Evolutionary conservation across 2,113 vertebrate species (phyloP).

Genomic region (Oncorhynchus tshawytscha): DNA sequence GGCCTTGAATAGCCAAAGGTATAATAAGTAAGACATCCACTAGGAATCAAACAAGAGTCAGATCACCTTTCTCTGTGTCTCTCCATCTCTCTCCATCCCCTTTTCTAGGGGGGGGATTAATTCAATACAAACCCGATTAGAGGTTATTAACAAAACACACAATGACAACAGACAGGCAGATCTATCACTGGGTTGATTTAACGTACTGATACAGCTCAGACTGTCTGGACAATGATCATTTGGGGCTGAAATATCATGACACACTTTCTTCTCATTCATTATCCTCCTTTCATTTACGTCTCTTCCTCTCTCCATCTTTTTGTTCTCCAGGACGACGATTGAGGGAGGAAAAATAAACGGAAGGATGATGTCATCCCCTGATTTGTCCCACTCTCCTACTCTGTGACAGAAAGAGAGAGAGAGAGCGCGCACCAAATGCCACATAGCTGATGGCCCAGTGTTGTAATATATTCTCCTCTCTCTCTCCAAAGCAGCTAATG

Average conservation of each 20-base stretch:
- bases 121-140: neutral
- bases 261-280: neutral
- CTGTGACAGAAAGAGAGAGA: neutral
- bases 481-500: neutral
- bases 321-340: neutral
- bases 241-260: neutral
- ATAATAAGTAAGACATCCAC: conserved; percentile 1
- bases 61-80: no score
- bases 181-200: neutral
- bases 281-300: neutral
- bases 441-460: neutral
- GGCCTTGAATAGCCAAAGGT: conserved; percentile 27
- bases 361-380: neutral
- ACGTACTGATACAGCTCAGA: neutral
- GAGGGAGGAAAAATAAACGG: neutral
- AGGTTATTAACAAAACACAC: neutral
- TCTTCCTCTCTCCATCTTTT: neutral
- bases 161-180: neutral
- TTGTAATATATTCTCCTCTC: neutral
- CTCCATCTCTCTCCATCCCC: no score
- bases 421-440: neutral
- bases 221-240: neutral
- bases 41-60: neutral
- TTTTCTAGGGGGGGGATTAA: neutral
- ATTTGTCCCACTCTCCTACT: neutral